Percentiles rank a stretch among this genome's conserved stretches.
phyloP scores from a whole-genome alignment of 2,113 vertebrate species.

The Okapia johnstoni region DNA sequence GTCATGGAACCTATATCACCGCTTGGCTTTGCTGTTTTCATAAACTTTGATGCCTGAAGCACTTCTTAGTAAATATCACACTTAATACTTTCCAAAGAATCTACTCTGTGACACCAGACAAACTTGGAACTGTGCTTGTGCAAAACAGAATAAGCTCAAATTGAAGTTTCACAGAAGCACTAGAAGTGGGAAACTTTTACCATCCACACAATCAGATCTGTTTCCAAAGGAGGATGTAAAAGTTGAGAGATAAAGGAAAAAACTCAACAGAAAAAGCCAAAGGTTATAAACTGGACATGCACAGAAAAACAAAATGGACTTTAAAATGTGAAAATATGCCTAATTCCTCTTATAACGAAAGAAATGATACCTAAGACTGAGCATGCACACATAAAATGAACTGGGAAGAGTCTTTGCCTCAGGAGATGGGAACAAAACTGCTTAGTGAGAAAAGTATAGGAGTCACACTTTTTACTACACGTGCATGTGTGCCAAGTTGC shows the following conservation, averaged over 20 bases:
- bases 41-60: neutral
- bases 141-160: neutral
- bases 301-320: neutral
- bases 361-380: neutral
- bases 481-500: neutral
- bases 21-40: neutral
- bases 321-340: neutral
- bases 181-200: neutral
- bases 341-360: neutral
- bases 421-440: neutral
- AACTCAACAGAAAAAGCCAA: neutral
- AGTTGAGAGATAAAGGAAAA: neutral
- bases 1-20: neutral
- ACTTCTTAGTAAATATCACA: neutral
- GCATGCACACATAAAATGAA: neutral
- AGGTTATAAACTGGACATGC: neutral
- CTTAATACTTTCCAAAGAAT: neutral
- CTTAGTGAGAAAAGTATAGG: neutral
- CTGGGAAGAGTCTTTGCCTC: neutral
- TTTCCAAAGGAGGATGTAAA: neutral
- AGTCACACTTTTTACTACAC: neutral
- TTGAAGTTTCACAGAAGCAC: neutral
- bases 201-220: neutral
- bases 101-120: neutral
- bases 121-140: neutral